These are phyloP conservation scores for Rhadinocentrus ornatus DNA, from an alignment of 2,797 vertebrate species.

Conservation along the genomic window DNA sequence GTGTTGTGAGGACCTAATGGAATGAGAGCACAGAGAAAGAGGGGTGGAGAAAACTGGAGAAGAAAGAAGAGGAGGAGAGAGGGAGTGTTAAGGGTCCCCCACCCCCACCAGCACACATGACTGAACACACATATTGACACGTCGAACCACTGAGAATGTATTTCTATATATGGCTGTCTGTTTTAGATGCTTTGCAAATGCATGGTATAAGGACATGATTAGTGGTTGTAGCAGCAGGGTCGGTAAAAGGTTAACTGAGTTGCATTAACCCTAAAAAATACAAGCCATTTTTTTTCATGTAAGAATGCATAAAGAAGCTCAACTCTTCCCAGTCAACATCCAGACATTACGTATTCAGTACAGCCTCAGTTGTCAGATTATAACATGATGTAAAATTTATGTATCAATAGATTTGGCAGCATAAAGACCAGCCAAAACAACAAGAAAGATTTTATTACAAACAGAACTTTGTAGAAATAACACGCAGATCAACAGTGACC, in stretches of 20 bases:
- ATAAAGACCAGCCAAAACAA: no score
- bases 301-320: no score
- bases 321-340: no score
- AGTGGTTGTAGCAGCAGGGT: not conserved
- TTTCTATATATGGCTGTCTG: not conserved
- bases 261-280: not conserved
- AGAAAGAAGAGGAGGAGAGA: slow-evolving; percentile 14
- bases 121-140: slow-evolving; percentile 13
- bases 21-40: slow-evolving; percentile 53
- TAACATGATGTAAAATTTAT: no score
- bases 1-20: slow-evolving; percentile 72
- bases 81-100: slow-evolving; percentile 14
- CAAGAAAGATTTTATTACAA: no score
- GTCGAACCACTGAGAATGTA: slow-evolving; percentile 1
- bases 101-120: slow-evolving; percentile 1
- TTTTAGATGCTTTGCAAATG: not conserved
- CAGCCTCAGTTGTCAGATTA: no score
- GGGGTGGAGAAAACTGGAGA: slow-evolving; percentile 34
- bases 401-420: no score
- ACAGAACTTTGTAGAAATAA: no score
- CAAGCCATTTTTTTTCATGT: no score
- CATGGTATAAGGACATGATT: not conserved
- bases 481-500: no score
- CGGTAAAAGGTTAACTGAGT: not conserved
- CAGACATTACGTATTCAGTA: no score